Evolutionary conservation across 2,113 vertebrate species (phyloP), one percentile per base, ranked within the genome.

Genomic region (Seriola dumerili): DNA sequence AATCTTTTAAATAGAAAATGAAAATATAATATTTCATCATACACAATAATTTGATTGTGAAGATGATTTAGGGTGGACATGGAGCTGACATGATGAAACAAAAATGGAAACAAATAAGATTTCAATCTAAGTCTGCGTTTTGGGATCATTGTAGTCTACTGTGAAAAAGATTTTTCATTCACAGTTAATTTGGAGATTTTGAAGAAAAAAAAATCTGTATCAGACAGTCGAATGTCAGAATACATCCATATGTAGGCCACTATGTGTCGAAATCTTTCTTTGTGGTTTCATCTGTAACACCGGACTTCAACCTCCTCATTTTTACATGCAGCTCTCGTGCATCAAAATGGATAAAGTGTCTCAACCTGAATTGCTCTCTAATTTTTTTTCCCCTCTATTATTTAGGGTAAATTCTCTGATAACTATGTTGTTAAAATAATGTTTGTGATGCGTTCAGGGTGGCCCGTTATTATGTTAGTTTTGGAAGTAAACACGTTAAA

Each of bases 201-300:
- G 0, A 55, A 38, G 8, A 9, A 46, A n/a, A 73, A 36, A 36
- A 13, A 32, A 8, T 21, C 4, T 57, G 12, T 58, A 16, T 36
- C 9, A 16, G 16, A 70, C 36, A 70, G 48, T 23, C 40, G 11
- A n/a, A 5, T 52, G 57, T 63, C 21, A 34, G 17, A 19, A 13
- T 16, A 4, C 32, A 48, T 65, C 65, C 1, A 50, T 62, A 46
- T 19, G 46, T 40, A 58, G 64, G 63, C 50, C 64, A 81, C 3
- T 36, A 46, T 23, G 10, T 42, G 17, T 50, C 16, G 54, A 19
- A 66, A 59, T 81, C 58, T 52, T 12, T 78, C 55, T 71, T 12
- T 76, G 62, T 68, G 66, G 10, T 72, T 29, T n/a, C 46, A 77
- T 63, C 36, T 77, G 42, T 12, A 14, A 78, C 67, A 71, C 8